phyloP scores from a whole-genome alignment of 2,113 vertebrate species.

The Australoheros scitulus region DNA sequence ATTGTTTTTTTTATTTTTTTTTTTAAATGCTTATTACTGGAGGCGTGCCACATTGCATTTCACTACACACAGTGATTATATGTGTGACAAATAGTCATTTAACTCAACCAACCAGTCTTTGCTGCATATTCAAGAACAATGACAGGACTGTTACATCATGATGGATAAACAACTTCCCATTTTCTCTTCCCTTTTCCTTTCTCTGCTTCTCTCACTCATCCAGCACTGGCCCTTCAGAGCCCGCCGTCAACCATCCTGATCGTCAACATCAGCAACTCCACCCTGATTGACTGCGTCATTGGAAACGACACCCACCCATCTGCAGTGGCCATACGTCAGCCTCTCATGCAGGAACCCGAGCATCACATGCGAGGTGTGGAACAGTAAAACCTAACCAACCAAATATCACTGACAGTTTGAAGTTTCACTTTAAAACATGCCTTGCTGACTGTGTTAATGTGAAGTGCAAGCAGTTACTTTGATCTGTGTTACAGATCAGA shows the following conservation, averaged over 20 bases:
- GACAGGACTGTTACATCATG: conserved; percentile 2
- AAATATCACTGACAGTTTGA: background rate
- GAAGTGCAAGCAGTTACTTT: background rate
- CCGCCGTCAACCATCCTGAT: conserved; percentile 61
- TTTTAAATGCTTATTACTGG: background rate
- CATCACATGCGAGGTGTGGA: conserved; percentile 45
- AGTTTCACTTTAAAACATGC: background rate
- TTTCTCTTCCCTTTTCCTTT: conserved; percentile 39
- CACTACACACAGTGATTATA: background rate
- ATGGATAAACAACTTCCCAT: conserved; percentile 49
- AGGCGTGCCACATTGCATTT: background rate
- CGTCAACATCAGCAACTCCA: conserved; percentile 79
- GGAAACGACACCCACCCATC: conserved; percentile 54
- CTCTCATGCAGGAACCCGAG: conserved; percentile 21
- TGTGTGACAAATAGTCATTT: background rate
- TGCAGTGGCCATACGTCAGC: conserved; percentile 40
- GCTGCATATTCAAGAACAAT: background rate
- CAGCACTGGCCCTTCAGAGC: conserved; percentile 21
- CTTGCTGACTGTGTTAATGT: background rate
- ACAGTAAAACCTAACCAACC: background rate
- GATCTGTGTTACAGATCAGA: conserved; percentile 6
- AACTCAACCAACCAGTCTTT: background rate
- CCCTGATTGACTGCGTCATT: conserved; percentile 72
- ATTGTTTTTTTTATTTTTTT: background rate
- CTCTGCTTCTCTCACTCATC: background rate